Conservation (phyloP, 2,113 vertebrate species). For the Solenodon paradoxus region DNA sequence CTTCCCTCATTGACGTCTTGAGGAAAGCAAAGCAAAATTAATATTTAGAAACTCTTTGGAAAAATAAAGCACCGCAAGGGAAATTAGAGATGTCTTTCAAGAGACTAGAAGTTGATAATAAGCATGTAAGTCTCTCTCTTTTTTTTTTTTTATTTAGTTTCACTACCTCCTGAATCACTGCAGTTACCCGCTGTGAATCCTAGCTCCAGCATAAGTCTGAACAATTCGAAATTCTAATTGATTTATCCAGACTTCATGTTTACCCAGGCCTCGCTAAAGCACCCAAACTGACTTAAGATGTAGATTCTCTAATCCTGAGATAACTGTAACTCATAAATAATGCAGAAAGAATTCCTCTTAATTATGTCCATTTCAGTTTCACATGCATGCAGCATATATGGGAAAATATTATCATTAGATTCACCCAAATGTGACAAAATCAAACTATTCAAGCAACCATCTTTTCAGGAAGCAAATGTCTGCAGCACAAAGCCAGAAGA, state of each 20-base stretch:
- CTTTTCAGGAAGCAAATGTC: not conserved
- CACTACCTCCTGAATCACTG: conserved; percentile 20
- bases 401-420: not conserved
- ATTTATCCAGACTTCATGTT: not conserved
- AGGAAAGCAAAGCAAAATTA: conserved; percentile 1
- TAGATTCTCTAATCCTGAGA: not conserved
- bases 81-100: not conserved
- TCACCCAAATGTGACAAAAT: not conserved
- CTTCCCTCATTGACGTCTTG: not conserved
- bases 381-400: not conserved
- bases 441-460: not conserved
- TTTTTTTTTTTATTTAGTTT: not conserved
- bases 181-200: conserved; percentile 14
- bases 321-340: not conserved
- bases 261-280: not conserved
- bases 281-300: not conserved
- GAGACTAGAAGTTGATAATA: not conserved
- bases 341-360: not conserved
- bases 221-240: conserved; percentile 25
- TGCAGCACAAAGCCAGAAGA: not conserved
- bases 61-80: not conserved
- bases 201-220: not conserved
- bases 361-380: not conserved
- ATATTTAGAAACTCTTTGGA: not conserved
- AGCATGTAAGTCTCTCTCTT: not conserved